These are phyloP conservation scores for Andricus quercusramuli DNA, from an alignment of 2,888 invertebrate genomes.

Conservation along the genomic window DNA sequence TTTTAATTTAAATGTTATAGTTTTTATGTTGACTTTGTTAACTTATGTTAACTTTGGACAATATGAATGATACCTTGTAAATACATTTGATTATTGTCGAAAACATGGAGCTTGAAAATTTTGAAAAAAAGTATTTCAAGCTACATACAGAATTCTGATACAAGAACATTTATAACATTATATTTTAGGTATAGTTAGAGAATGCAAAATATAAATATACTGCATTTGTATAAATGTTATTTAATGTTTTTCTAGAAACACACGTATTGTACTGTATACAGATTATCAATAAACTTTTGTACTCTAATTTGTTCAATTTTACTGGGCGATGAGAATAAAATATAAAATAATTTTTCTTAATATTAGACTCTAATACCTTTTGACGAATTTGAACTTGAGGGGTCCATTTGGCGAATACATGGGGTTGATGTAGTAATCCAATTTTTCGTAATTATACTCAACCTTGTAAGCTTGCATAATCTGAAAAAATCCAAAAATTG, in stretches of 20 bases:
- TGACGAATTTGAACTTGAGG: constrained; percentile 82
- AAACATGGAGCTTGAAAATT: neutral
- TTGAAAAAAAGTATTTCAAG: neutral
- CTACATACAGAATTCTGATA: neutral
- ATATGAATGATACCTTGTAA: neutral
- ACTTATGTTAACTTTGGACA: too few species aligned
- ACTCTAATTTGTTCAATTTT: neutral
- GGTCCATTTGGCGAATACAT: constrained; percentile 87
- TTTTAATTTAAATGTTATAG: neutral
- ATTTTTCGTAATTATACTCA: constrained; percentile 83
- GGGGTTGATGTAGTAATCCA: constrained; percentile 84
- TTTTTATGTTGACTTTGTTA: neutral
- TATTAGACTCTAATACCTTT: constrained; percentile 70
- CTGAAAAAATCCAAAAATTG: constrained; percentile 78
- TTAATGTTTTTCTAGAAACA: too few species aligned
- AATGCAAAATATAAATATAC: neutral
- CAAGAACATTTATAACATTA: neutral
- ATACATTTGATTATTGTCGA: neutral
- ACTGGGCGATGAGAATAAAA: neutral
- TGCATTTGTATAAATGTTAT: neutral
- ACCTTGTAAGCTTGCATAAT: constrained; percentile 83
- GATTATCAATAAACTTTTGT: neutral
- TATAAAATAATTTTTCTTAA: constrained; percentile 15
- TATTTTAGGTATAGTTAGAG: neutral
- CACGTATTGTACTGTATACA: too few species aligned